Evolutionary conservation across 2,888 invertebrate genomes (phyloP).

Genomic region (Agrilus biguttatus): DNA sequence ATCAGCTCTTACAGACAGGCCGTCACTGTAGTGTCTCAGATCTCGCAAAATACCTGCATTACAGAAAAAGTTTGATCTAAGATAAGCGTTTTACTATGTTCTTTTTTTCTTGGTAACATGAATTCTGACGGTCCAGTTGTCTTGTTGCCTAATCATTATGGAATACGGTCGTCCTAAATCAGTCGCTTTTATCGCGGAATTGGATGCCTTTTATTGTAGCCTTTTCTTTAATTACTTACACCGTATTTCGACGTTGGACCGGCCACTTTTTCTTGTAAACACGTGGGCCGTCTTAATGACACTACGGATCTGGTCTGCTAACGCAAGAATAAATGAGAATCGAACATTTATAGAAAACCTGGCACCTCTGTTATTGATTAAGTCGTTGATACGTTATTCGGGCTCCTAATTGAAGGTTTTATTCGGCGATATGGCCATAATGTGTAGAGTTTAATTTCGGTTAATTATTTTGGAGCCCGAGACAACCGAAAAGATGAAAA

Average conservation of each 20-base stretch:
- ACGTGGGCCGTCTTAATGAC: conserved; percentile 6
- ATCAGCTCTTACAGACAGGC: no score
- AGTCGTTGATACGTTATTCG: conserved; percentile 16
- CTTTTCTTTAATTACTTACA: conserved; percentile 29
- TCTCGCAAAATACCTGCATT: no score
- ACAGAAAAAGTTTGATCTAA: no score
- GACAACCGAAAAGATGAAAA: no score
- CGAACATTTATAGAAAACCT: conserved; percentile 26
- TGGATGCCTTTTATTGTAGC: conserved; percentile 29
- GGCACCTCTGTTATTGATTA: conserved; percentile 25
- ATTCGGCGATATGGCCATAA: conserved; percentile 3
- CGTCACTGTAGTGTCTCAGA: no score
- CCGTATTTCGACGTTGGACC: conserved; percentile 18
- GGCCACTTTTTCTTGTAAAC: conserved; percentile 6
- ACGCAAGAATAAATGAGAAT: conserved; percentile 21
- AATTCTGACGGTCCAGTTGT: conserved; percentile 3
- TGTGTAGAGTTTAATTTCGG: no score
- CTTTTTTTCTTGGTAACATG: no score
- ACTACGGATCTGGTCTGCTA: conserved; percentile 15
- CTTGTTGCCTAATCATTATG: conserved; percentile 25
- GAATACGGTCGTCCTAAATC: conserved; percentile 26
- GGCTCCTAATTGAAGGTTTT: conserved; percentile 11
- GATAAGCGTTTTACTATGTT: no score
- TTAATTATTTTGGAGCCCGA: no score
- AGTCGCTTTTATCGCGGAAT: conserved; percentile 23